phyloP scores from a whole-genome alignment of 2,797 vertebrate genomes.

The Echiichthys vipera region DNA sequence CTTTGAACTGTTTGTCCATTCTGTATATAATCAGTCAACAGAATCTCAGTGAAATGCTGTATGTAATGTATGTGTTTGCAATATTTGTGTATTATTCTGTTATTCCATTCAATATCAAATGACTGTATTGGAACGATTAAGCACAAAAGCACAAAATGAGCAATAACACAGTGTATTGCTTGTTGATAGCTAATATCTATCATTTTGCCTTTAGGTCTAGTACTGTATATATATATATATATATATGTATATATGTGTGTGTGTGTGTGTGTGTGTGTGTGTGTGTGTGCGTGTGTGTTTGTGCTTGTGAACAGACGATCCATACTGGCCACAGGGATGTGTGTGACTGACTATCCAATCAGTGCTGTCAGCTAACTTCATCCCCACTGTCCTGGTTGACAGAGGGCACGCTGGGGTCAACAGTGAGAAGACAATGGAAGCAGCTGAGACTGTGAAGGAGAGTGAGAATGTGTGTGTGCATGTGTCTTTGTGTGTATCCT shows the following conservation, averaged over 20 bases:
- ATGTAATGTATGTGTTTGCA: not conserved
- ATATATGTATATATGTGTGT: not conserved
- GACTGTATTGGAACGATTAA: slow-evolving; percentile 54
- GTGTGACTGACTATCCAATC: slow-evolving; percentile 28
- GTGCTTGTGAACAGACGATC: slow-evolving; percentile 8
- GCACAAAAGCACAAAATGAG: slow-evolving; percentile 49
- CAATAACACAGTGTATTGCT: slow-evolving; percentile 24
- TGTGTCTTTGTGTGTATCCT: not conserved
- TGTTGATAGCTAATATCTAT: slow-evolving; percentile 19
- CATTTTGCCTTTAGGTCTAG: slow-evolving; percentile 22
- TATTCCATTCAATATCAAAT: slow-evolving; percentile 38
- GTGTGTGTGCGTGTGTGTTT: not conserved
- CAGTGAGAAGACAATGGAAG: slow-evolving; percentile 1
- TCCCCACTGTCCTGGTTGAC: slow-evolving; percentile 40
- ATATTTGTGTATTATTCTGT: slow-evolving; percentile 5
- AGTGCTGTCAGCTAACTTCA: slow-evolving; percentile 60
- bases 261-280: not conserved
- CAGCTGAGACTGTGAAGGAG: slow-evolving; percentile 27
- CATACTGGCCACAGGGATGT: not conserved
- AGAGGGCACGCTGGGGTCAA: slow-evolving; percentile 44
- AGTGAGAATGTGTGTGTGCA: not conserved
- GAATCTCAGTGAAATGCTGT: slow-evolving; percentile 1
- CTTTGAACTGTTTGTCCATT: not conserved
- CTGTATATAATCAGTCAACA: slow-evolving; percentile 1
- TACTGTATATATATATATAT: not conserved